A percentile compares a stretch with the other conserved stretches of the same genome.
These are phyloP conservation scores for Mobula birostris DNA, from an alignment of 2,113 vertebrate species.

Conservation along the genomic window DNA sequence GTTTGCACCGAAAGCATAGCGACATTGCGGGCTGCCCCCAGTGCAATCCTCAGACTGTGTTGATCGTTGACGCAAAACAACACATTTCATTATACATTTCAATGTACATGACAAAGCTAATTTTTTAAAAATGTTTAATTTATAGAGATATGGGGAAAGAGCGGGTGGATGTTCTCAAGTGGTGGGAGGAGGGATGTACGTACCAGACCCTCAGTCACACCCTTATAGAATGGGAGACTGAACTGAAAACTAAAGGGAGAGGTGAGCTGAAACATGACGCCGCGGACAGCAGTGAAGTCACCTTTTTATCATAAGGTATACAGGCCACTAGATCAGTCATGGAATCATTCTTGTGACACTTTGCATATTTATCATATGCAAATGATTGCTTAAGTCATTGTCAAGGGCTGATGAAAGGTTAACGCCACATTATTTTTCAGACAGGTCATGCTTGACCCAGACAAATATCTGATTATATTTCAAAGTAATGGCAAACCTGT, in stretches of 20 bases:
- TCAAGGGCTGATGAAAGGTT: not conserved
- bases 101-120: too few relatives aligned
- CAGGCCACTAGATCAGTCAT: not conserved
- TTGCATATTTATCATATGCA: not conserved
- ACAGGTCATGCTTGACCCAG: not conserved
- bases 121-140: too few relatives aligned
- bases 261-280: not conserved
- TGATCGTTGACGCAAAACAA: too few relatives aligned
- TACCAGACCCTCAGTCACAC: not conserved
- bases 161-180: too few relatives aligned
- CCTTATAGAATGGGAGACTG: not conserved
- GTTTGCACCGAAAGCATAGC: too few relatives aligned
- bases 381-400: not conserved
- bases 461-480: not conserved
- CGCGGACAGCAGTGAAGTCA: too few relatives aligned
- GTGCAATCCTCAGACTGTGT: too few relatives aligned
- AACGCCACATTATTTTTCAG: not conserved
- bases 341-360: not conserved
- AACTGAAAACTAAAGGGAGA: not conserved
- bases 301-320: not conserved
- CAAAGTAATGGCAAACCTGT: too few relatives aligned
- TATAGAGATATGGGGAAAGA: too few relatives aligned
- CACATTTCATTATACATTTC: too few relatives aligned
- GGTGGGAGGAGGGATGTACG: too few relatives aligned
- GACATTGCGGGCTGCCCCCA: too few relatives aligned